phyloP scores from a whole-genome alignment of 2,888 invertebrate species.

The Agrenia bidenticulata region DNA sequence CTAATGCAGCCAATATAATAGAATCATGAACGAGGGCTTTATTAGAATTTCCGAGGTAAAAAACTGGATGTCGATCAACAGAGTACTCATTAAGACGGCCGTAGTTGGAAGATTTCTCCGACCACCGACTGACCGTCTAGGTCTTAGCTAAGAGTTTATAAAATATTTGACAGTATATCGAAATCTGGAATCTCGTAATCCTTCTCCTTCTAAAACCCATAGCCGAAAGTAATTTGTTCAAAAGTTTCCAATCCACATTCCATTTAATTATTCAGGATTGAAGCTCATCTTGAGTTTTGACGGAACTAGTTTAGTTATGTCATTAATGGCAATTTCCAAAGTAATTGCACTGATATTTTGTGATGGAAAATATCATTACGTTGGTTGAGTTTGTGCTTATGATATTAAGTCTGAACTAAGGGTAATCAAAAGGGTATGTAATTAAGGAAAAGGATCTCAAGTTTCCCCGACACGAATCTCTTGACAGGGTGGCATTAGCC shows the following conservation, averaged over 20 bases:
- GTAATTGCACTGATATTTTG: no score
- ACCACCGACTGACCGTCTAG: no score
- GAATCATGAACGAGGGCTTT: not conserved
- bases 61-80: not conserved
- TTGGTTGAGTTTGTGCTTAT: not conserved
- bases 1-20: conserved; percentile 4
- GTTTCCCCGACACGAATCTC: conserved; percentile 32
- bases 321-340: no score
- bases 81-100: not conserved
- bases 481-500: conserved; percentile 45
- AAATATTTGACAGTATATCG: no score
- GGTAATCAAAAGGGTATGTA: conserved; percentile 19
- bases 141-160: no score
- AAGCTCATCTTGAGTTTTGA: no score
- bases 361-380: not conserved
- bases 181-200: no score
- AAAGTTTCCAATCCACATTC: no score
- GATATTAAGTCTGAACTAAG: not conserved
- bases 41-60: not conserved
- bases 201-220: no score
- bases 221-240: no score
- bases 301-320: no score
- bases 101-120: not conserved
- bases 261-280: no score
- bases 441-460: conserved; percentile 30